A percentile compares a stretch with the other conserved stretches of the same genome.
phyloP scores from a whole-genome alignment of 2,797 vertebrate genomes.

The Adelosebastes latens region DNA sequence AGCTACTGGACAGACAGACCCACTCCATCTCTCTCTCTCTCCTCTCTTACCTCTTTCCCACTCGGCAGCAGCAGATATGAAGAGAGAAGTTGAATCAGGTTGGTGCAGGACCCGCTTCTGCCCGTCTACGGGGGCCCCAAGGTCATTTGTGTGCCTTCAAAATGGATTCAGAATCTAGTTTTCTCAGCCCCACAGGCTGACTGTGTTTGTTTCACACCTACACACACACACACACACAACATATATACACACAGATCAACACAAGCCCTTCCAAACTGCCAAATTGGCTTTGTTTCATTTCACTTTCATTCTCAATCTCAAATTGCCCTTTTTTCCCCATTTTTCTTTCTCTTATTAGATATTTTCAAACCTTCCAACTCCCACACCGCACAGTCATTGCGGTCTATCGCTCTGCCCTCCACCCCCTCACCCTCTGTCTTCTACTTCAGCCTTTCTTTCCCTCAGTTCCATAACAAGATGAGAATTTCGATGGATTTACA shows the following conservation, averaged over 20 bases:
- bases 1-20: slow-evolving; percentile 76
- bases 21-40: slow-evolving; percentile 67
- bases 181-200: slow-evolving; percentile 45
- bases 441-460: slow-evolving; percentile 7
- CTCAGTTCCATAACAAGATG: slow-evolving; percentile 26
- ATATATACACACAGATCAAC: slow-evolving; percentile 36
- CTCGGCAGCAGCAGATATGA: slow-evolving; percentile 65
- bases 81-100: slow-evolving; percentile 63
- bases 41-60: slow-evolving; percentile 36
- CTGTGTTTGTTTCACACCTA: slow-evolving; percentile 27
- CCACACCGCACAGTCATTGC: slow-evolving; percentile 21
- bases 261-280: slow-evolving; percentile 33
- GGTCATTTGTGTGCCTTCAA: slow-evolving; percentile 68
- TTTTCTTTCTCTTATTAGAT: slow-evolving; percentile 67
- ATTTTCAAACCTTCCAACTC: slow-evolving; percentile 59
- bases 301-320: slow-evolving; percentile 50
- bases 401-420: slow-evolving; percentile 23
- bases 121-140: slow-evolving; percentile 43
- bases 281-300: slow-evolving; percentile 67
- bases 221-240: slow-evolving; percentile 22
- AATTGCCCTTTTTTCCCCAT: slow-evolving; percentile 28
- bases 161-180: slow-evolving; percentile 73
- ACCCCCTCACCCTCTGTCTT: slow-evolving; percentile 38
- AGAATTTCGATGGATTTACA: slow-evolving; percentile 43
- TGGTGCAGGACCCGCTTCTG: slow-evolving; percentile 49